A percentile compares a stretch with the other conserved stretches of the same genome.
phyloP scores from a whole-genome alignment of 2,113 vertebrate genomes.

The Myanophis thanlyinensis region DNA sequence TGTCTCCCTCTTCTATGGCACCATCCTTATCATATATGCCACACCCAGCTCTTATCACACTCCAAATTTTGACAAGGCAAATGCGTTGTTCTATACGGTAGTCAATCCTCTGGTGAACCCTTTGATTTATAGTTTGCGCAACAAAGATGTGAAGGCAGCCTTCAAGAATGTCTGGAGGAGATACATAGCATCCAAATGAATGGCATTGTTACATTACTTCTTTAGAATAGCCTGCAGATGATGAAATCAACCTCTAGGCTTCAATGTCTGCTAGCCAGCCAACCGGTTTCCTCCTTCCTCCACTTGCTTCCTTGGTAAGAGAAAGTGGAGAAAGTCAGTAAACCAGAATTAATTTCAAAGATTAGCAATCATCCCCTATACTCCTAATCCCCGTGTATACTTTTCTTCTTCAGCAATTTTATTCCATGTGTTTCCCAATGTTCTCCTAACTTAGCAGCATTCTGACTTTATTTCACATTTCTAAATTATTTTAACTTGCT shows the following conservation, averaged over 20 bases:
- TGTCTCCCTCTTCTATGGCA: conserved; percentile 44
- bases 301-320: no score
- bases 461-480: no score
- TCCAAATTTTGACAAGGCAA: conserved; percentile 50
- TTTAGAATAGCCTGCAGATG: no score
- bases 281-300: no score
- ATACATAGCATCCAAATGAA: neutral
- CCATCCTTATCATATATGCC: conserved; percentile 49
- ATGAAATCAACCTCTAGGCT: neutral
- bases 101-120: conserved; percentile 47
- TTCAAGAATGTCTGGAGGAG: conserved; percentile 12
- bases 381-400: neutral
- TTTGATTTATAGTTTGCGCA: conserved; percentile 47
- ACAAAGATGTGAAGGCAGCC: conserved; percentile 49
- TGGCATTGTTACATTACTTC: fast-evolving
- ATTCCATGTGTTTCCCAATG: no score
- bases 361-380: neutral
- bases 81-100: conserved; percentile 57
- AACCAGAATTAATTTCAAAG: neutral
- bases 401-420: no score
- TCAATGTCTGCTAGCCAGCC: no score
- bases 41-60: conserved; percentile 41
- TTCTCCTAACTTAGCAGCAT: no score
- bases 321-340: neutral
- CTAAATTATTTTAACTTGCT: no score